A percentile compares a stretch with the other conserved stretches of the same genome.
These are phyloP conservation scores for Drosophila mauritiana DNA, from an alignment of 1,140 invertebrate species.

Conservation along the genomic window DNA sequence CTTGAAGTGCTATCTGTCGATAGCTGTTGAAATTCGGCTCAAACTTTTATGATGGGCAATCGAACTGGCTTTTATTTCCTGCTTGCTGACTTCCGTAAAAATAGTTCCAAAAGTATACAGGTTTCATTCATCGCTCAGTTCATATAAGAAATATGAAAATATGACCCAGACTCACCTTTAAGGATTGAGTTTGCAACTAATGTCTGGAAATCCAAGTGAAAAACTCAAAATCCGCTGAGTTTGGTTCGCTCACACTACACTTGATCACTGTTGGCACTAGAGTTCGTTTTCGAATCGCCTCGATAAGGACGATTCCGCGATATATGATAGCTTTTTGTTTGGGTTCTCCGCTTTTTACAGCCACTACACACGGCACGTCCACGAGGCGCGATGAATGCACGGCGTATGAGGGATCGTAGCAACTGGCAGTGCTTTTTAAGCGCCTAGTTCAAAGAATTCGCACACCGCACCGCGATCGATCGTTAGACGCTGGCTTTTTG, in stretches of 20 bases:
- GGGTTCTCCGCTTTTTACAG: constrained; percentile 2
- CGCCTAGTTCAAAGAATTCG: constrained; percentile 77
- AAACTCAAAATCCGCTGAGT: constrained; percentile 28
- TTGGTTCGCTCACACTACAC: constrained; percentile 32
- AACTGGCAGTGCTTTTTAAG: constrained; percentile 73
- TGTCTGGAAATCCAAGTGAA: constrained; percentile 9
- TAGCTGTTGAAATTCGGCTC: constrained; percentile 33
- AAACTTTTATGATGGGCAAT: constrained; percentile 56
- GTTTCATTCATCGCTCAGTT: background rate
- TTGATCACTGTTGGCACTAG: constrained; percentile 34
- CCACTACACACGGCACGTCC: constrained; percentile 67
- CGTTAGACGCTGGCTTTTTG: constrained; percentile 36
- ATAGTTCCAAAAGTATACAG: constrained; percentile 19
- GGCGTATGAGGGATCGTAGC: constrained; percentile 73
- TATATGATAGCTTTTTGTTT: background rate
- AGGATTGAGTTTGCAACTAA: constrained; percentile 34
- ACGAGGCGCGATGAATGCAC: constrained; percentile 75
- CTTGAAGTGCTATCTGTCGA: constrained; percentile 37
- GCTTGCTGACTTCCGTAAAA: constrained; percentile 55
- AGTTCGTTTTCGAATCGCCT: constrained; percentile 58
- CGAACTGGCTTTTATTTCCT: constrained; percentile 22
- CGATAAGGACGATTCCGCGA: constrained; percentile 48
- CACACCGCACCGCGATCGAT: constrained; percentile 44
- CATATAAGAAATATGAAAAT: background rate
- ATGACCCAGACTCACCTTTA: constrained; percentile 36